These are phyloP conservation scores for Hypercompe scribonia DNA, from an alignment of 2,888 invertebrate species.

Conservation along the genomic window DNA sequence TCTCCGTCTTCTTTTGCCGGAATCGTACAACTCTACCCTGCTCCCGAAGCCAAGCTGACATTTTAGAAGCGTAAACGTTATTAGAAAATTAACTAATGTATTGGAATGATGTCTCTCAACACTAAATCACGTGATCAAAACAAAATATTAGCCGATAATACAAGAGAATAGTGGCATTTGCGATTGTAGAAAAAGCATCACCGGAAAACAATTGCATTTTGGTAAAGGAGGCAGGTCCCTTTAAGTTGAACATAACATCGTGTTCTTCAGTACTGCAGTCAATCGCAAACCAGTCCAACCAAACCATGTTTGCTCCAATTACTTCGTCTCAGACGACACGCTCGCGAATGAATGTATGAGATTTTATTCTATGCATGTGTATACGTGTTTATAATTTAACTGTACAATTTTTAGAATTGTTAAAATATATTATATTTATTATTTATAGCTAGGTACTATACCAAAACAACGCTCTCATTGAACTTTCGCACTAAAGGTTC, in stretches of 20 bases:
- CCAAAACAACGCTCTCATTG: not conserved
- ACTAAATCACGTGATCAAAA: no score
- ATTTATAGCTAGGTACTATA: not conserved
- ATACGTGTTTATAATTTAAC: not conserved
- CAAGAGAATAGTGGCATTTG: no score
- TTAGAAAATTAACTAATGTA: no score
- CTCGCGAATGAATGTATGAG: not conserved
- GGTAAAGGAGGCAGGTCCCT: no score
- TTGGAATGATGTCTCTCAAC: no score
- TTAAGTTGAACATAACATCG: not conserved
- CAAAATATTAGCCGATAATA: no score
- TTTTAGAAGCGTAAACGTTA: no score
- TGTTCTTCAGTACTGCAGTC: not conserved
- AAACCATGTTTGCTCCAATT: slow-evolving; percentile 10
- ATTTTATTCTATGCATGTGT: not conserved
- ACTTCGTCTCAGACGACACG: not conserved
- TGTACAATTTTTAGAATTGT: not conserved
- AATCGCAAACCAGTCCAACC: not conserved
- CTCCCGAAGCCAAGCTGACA: no score
- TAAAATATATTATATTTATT: not conserved
- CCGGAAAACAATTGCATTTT: no score
- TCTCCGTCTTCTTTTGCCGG: not conserved
- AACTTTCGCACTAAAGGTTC: no score
- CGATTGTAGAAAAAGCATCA: no score
- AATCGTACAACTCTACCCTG: no score